Base-by-base conservation (phyloP, 2,888 invertebrate genomes). In the Antheraea yamamai region DNA sequence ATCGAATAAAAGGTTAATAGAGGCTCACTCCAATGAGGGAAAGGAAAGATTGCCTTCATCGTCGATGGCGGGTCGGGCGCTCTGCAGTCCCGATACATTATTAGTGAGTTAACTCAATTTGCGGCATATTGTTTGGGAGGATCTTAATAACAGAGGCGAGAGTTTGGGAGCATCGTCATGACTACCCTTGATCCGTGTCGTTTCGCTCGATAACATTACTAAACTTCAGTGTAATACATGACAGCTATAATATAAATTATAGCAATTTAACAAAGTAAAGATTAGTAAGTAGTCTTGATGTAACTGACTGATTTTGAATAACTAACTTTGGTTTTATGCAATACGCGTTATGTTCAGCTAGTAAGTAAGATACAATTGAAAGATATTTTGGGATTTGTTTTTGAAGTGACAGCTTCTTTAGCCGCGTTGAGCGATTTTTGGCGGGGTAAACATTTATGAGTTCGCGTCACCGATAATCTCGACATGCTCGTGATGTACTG, bases 101-200 rank as follows among this genome's bases (percentile, higher is more conserved):
- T 94, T 95, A 95, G 92, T 89, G 91, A 93, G 92, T 94, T 94
- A 94, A 94, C 93, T 94, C 94, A 95, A 95, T 95, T 94, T 95
- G 95, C 83, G 93, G 91, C 92, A 91, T 94, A 94, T 94, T 95
- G 95, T 95, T 94, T 93, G 94, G 92, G 91, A 92, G 91, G 84
- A 89, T 91, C 92, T 92, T 95, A 94, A 94, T 94, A 94, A 94
- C 91, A 93, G 89, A 87, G 91, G 89, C 89, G 91, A 91, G 90
- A 91, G 90, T 88, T 88, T 87, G 89, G 83, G 87, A 84, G 86
- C 86, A 91, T 90, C 89, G 89, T 85, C 90, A 91, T 91, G 92
- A 84, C 89, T 91, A 93, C 92, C 87, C 91, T 87, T 87, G 88
- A 89, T 88, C 88, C 86, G 81, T 76, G 81, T 78, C 82, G 76